phyloP scores from a whole-genome alignment of 1,140 invertebrate species.

The Coptotermes formosanus region DNA sequence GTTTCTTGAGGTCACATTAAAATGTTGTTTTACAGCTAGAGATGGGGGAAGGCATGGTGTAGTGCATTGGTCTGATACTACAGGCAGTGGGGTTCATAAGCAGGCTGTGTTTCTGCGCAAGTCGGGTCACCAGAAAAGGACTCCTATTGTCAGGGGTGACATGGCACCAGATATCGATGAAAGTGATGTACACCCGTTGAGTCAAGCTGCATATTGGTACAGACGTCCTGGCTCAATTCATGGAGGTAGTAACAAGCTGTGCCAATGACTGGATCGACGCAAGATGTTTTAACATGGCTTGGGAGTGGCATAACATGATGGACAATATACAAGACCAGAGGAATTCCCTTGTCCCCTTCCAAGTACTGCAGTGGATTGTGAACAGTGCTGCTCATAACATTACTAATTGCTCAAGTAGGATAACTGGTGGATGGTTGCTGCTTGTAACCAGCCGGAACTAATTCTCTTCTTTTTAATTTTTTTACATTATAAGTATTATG shows the following conservation, averaged over 20 bases:
- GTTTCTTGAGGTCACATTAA: neutral
- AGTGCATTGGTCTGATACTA: slow-evolving; percentile 6
- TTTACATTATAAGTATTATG: neutral
- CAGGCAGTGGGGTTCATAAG: neutral
- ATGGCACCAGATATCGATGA: slow-evolving; percentile 7
- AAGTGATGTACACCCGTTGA: slow-evolving; percentile 30
- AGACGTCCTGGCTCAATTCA: neutral
- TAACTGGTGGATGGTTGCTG: slow-evolving; percentile 24
- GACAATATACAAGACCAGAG: neutral
- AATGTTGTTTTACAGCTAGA: slow-evolving; percentile 22
- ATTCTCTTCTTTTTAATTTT: slow-evolving; percentile 3
- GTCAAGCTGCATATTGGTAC: slow-evolving; percentile 29
- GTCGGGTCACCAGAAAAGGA: neutral
- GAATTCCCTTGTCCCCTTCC: neutral
- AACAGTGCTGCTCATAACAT: slow-evolving; percentile 12
- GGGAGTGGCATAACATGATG: slow-evolving; percentile 13
- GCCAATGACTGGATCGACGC: neutral
- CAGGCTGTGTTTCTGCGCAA: neutral
- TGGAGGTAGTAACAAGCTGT: neutral
- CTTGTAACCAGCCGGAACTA: slow-evolving; percentile 2
- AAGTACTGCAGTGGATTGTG: neutral
- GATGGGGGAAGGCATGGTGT: slow-evolving; percentile 22
- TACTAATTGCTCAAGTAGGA: slow-evolving; percentile 19
- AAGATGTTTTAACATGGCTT: slow-evolving; percentile 21
- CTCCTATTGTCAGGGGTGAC: neutral